Conservation (phyloP, 2,797 vertebrate genomes). For the Catharus ustulatus region DNA sequence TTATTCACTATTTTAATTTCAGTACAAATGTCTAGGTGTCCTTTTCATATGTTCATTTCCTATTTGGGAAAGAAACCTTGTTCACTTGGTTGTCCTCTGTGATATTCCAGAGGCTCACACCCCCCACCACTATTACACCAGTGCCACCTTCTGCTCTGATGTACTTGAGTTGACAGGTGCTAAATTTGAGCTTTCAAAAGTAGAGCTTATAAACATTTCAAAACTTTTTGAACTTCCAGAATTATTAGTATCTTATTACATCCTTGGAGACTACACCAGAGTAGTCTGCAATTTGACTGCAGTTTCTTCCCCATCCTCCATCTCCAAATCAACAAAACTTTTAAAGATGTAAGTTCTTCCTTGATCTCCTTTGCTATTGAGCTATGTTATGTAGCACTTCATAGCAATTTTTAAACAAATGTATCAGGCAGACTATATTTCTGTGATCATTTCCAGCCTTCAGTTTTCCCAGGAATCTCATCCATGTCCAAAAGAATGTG, state of each 20-base stretch:
- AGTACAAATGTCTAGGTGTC: neutral
- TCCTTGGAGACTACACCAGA: neutral
- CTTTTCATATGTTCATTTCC: neutral
- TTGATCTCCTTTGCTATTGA: neutral
- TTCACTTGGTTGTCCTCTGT: neutral
- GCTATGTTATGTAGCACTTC: neutral
- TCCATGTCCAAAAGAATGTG: neutral
- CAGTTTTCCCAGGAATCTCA: neutral
- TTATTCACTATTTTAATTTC: neutral
- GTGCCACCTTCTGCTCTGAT: neutral
- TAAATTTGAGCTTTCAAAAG: neutral
- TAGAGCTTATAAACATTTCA: neutral
- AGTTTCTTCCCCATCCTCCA: neutral
- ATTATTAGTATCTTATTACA: neutral
- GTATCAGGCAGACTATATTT: neutral
- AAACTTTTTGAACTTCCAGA: neutral
- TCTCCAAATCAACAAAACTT: neutral
- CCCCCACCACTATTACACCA: neutral
- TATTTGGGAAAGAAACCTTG: neutral
- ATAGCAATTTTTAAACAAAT: neutral
- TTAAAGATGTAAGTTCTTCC: neutral
- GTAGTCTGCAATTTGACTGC: neutral
- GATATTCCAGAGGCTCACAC: neutral
- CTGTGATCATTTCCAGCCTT: neutral
- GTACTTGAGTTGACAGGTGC: neutral